Base-by-base conservation (phyloP, 2,888 invertebrate species). In the Eupithecia vulgata region DNA sequence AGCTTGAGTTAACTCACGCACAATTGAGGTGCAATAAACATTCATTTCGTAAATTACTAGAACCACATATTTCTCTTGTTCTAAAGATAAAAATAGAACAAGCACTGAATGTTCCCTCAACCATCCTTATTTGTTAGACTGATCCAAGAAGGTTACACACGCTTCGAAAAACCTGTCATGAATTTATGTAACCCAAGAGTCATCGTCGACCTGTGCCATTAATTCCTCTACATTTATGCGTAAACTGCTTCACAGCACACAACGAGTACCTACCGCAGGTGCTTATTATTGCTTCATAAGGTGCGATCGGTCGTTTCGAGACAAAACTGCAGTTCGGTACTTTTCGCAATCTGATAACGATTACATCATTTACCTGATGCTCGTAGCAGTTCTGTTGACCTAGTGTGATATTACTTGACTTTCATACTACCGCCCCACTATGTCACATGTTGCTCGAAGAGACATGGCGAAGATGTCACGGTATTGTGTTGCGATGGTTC, bases 261-360 rank as follows among this genome's bases (percentile, higher is more conserved):
- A 15, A 59, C 30, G 59, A 13, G 61, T 61, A 17, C 34, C 34
- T 17, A 8, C 61, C 34, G 17, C 61, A 12, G n/a, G 21, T 34
- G 34, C 61, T 30, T 17, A 61, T 61, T 30, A 61, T 61, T 61
- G 34, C 61, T 61, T 61, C 61, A 61, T 15, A 59, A 30, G 61
- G 61, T 61, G 30, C 34, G 61, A 61, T 30, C 61, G 61, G 61
- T 34, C 34, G 34, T 61, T 34, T 61, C 34, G 61, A 17, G 61
- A 17, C 34, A 61, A 30, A 61, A 61, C 34, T 61, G 61, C 61
- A 61, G 17, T 34, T 61, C 7, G 17, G 15, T 34, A 17, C 61
- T 7, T 61, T 61, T 61, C 34, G 61, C 34, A 61, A 61, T 34
- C 15, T 3, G 7, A 57, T 57, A 61, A 61, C 17, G 61, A 61